Conservation (phyloP, 2,113 vertebrate genomes). For the Himantopus leucocephalus region DNA sequence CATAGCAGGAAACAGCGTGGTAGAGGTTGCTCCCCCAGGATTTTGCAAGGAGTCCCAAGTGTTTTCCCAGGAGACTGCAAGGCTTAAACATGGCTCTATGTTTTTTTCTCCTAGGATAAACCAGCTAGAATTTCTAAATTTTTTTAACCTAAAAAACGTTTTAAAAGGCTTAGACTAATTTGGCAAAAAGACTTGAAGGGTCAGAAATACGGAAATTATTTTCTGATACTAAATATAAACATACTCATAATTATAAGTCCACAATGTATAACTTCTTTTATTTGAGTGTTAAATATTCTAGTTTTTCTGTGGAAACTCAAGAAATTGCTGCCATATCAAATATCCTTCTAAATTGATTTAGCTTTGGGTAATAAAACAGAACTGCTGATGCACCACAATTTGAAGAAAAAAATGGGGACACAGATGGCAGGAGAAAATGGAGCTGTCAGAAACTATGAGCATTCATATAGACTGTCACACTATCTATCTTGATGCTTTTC, state of each 20-base stretch:
- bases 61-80: background rate
- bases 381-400: constrained; percentile 32
- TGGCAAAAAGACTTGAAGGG: constrained; percentile 22
- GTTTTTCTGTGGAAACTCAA: background rate
- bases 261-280: background rate
- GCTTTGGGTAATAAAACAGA: constrained; percentile 56
- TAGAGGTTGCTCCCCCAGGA: background rate
- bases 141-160: background rate
- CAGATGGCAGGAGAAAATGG: constrained; percentile 44
- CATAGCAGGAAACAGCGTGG: background rate
- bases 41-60: background rate
- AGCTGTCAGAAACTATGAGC: constrained; percentile 56
- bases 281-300: background rate
- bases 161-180: background rate
- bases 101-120: background rate
- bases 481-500: background rate
- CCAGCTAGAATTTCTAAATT: background rate
- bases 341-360: constrained; percentile 29
- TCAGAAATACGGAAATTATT: constrained; percentile 10
- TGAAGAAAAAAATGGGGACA: constrained; percentile 20
- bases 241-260: constrained; percentile 1
- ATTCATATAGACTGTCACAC: background rate
- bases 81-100: background rate
- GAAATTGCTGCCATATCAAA: constrained; percentile 51
- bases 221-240: constrained; percentile 42